Evolutionary conservation across 1,140 invertebrate genomes (phyloP).

Genomic region (Drosophila pseudoananassae): DNA sequence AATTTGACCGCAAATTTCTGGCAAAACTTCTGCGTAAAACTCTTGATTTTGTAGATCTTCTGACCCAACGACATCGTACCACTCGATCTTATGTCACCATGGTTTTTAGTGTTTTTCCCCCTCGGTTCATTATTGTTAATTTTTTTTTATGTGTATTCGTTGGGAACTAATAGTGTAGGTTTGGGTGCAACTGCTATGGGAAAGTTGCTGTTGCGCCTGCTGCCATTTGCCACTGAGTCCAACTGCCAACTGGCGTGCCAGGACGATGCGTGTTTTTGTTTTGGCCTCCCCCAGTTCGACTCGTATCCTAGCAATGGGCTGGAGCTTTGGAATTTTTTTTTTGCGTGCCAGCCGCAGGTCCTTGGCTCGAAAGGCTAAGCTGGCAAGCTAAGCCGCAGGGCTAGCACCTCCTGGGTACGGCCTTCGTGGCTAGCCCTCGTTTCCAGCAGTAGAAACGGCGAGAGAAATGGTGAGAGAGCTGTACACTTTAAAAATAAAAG

Average conservation of each 20-base stretch:
- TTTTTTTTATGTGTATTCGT: slow-evolving; percentile 30
- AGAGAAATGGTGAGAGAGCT: background rate
- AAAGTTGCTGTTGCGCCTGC: slow-evolving; percentile 55
- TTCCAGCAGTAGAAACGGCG: slow-evolving; percentile 6
- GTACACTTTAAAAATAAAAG: background rate
- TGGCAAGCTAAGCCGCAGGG: slow-evolving; percentile 39
- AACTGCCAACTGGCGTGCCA: slow-evolving; percentile 72
- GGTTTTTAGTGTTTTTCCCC: slow-evolving; percentile 19
- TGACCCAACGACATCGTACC: slow-evolving; percentile 75
- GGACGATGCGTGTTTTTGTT: slow-evolving; percentile 78
- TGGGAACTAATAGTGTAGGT: slow-evolving; percentile 2
- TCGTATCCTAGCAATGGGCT: slow-evolving; percentile 76
- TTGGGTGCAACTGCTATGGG: slow-evolving; percentile 37
- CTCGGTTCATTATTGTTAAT: slow-evolving; percentile 20
- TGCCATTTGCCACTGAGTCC: slow-evolving; percentile 67
- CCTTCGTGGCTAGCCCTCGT: slow-evolving; percentile 64
- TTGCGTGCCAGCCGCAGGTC: slow-evolving; percentile 56
- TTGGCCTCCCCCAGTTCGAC: slow-evolving; percentile 60
- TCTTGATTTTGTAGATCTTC: slow-evolving; percentile 79
- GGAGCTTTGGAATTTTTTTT: slow-evolving; percentile 58
- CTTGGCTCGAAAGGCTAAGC: slow-evolving; percentile 46
- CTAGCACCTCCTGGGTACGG: slow-evolving; percentile 26
- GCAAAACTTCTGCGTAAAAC: slow-evolving; percentile 72
- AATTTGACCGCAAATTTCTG: slow-evolving; percentile 67
- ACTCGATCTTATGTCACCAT: slow-evolving; percentile 72